Evolutionary conservation across 2,113 vertebrate genomes (phyloP).

Genomic region (Oncorhynchus tshawytscha): DNA sequence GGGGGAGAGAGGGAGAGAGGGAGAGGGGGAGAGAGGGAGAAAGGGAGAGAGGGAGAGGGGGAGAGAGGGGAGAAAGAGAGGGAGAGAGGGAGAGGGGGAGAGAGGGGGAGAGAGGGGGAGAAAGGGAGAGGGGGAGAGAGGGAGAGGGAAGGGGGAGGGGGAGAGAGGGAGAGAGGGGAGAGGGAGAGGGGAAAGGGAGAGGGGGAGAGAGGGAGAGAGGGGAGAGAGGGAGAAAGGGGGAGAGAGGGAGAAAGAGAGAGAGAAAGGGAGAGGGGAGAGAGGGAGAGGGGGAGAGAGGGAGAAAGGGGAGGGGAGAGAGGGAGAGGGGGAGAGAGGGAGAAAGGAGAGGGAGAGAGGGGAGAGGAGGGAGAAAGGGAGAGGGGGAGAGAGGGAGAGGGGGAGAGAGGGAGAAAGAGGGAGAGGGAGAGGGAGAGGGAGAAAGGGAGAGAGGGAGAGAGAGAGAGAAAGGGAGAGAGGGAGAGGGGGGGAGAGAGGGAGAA

Average conservation of each 20-base stretch:
- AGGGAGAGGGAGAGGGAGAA: rapidly evolving
- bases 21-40: too few species aligned
- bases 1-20: too few species aligned
- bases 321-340: rapidly evolving
- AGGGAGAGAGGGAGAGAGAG: rapidly evolving
- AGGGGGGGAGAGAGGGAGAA: rapidly evolving
- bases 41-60: too few species aligned
- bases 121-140: too few species aligned
- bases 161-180: rapidly evolving
- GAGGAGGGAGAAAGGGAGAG: rapidly evolving
- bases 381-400: rapidly evolving
- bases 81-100: rapidly evolving
- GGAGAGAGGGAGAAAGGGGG: background rate
- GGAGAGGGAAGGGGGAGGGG: rapidly evolving
- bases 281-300: too few species aligned
- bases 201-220: background rate
- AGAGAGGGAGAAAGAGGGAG: rapidly evolving
- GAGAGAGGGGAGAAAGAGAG: rapidly evolving
- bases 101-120: too few species aligned
- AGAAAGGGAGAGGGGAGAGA: background rate
- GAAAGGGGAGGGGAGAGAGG: too few species aligned
- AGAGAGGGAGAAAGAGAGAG: too few species aligned
- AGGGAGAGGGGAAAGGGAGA: rapidly evolving
- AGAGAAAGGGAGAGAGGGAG: too few species aligned
- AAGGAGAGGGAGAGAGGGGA: rapidly evolving